phyloP scores from a whole-genome alignment of 2,113 vertebrate species.

The Pygoscelis antarcticus region DNA sequence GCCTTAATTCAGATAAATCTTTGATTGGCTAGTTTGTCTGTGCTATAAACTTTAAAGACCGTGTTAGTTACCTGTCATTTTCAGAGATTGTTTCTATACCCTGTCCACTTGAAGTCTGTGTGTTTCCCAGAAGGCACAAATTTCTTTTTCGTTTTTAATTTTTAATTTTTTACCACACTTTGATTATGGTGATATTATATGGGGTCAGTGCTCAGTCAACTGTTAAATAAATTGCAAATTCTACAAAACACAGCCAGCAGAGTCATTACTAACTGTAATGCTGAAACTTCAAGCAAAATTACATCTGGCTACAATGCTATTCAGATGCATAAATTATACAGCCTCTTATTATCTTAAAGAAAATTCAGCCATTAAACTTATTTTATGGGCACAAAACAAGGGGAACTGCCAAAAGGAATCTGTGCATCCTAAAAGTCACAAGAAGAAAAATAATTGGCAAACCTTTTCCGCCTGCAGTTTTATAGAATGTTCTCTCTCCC shows the following conservation, averaged over 20 bases:
- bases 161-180: slow-evolving; percentile 68
- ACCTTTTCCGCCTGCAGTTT: slow-evolving; percentile 69
- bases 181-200: slow-evolving; percentile 77
- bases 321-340: slow-evolving; percentile 81
- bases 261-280: slow-evolving; percentile 83
- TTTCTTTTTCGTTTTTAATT: slow-evolving; percentile 8
- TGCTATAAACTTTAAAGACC: background rate
- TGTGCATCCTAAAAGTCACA: slow-evolving; percentile 65
- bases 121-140: slow-evolving; percentile 30
- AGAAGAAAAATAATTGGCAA: slow-evolving; percentile 76
- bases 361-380: slow-evolving; percentile 82
- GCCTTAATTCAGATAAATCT: background rate
- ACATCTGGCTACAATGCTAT: slow-evolving; percentile 81
- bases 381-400: slow-evolving; percentile 80
- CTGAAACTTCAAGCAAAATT: slow-evolving; percentile 83
- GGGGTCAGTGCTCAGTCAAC: slow-evolving; percentile 85
- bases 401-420: slow-evolving; percentile 74
- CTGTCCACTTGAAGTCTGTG: background rate
- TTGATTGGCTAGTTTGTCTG: background rate
- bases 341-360: slow-evolving; percentile 82
- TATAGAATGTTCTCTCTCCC: slow-evolving; percentile 64
- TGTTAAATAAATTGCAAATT: slow-evolving; percentile 85
- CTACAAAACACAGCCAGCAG: slow-evolving; percentile 79
- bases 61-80: background rate
- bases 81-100: background rate